phyloP scores from a whole-genome alignment of 1,140 invertebrate genomes.

The Hyles vespertilio region DNA sequence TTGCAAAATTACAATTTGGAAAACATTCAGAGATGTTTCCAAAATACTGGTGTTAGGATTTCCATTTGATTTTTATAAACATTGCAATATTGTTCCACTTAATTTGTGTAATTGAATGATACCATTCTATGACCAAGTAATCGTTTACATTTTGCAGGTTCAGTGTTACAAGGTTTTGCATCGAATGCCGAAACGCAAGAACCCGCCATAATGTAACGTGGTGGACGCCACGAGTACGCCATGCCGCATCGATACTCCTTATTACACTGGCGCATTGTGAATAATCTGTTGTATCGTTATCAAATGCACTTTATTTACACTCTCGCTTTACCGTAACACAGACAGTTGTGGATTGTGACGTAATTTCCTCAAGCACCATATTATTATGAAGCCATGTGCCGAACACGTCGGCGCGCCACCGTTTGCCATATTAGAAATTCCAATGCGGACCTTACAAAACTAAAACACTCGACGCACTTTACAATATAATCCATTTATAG shows the following conservation, averaged over 20 bases:
- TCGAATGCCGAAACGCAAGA: conserved; percentile 6
- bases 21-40: too few species aligned
- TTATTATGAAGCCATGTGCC: conserved; percentile 67
- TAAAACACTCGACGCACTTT: conserved; percentile 48
- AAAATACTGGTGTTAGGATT: too few species aligned
- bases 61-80: too few species aligned
- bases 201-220: conserved; percentile 64
- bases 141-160: too few species aligned
- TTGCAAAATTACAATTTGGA: too few species aligned
- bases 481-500: conserved; percentile 74
- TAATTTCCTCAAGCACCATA: conserved; percentile 56
- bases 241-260: conserved; percentile 27
- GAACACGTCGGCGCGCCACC: conserved; percentile 63
- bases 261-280: background rate
- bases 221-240: conserved; percentile 68
- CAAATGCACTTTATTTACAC: conserved; percentile 28
- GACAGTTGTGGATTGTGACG: conserved; percentile 37
- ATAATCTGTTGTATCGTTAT: conserved; percentile 3
- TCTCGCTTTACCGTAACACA: conserved; percentile 37
- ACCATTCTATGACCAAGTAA: too few species aligned
- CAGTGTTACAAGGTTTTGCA: too few species aligned
- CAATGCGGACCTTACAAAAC: conserved; percentile 63
- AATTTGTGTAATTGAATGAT: too few species aligned
- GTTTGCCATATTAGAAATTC: conserved; percentile 64
- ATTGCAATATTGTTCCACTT: background rate